Conservation (phyloP, 2,888 invertebrate species). For the Pegoplata infirma region DNA sequence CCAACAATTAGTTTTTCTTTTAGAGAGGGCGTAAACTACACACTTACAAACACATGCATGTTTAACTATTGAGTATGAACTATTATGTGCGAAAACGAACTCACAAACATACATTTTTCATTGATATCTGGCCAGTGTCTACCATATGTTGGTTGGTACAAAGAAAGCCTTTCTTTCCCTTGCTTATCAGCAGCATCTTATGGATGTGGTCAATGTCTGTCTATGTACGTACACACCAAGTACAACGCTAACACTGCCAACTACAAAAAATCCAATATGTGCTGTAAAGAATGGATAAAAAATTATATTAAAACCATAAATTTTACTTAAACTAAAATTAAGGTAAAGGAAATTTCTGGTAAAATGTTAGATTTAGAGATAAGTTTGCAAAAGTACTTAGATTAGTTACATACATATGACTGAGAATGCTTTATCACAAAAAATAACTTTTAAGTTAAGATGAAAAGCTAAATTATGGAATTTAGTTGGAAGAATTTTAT, state of each 20-base stretch:
- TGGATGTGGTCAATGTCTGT: constrained; percentile 25
- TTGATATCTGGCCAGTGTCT: constrained; percentile 34
- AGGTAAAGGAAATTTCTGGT: constrained; percentile 27
- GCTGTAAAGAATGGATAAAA: constrained; percentile 34
- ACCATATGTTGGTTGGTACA: constrained; percentile 52
- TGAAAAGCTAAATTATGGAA: constrained; percentile 21
- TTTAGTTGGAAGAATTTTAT: neutral
- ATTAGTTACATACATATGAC: neutral
- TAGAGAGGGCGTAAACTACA: constrained; percentile 49
- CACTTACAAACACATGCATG: neutral
- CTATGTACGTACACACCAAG: neutral
- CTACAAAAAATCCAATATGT: constrained; percentile 6
- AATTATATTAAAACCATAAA: constrained; percentile 59
- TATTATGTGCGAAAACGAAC: constrained; percentile 39
- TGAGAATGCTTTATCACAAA: neutral
- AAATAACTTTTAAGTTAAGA: neutral
- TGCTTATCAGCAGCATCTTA: constrained; percentile 59
- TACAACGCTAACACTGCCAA: constrained; percentile 11
- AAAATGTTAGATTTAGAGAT: constrained; percentile 12
- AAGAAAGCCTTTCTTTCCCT: constrained; percentile 37
- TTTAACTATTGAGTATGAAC: constrained; percentile 21
- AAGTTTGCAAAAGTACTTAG: neutral
- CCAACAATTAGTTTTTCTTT: constrained; percentile 53
- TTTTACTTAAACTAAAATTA: constrained; percentile 51
- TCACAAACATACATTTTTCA: no score